Evolutionary conservation across 1,140 invertebrate species (phyloP), one percentile per base, ranked within the genome.

Genomic region (Wiebesia pumilae): DNA sequence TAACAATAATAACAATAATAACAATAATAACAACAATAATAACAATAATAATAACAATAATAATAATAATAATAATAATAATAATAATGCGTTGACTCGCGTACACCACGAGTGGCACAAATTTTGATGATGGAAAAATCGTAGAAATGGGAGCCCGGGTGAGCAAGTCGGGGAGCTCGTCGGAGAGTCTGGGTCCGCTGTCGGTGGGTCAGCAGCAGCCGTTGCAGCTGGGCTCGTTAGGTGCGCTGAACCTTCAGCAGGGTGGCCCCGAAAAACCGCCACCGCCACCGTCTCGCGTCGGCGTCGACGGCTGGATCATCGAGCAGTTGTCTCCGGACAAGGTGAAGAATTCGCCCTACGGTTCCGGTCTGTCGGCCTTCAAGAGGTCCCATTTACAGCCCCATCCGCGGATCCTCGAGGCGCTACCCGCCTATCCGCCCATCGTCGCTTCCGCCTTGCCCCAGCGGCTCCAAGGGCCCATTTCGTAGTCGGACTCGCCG

Each of bases 141-240:
- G n/a, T 88, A 93, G 93, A 94, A 43, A 88, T 85, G 1, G 88
- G 87, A 0, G 90, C 88, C 38, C 88, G 93, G 21, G 30, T 91
- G 27, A 92, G 93, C 83, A 93, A 91, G 86, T 94, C 93, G 0
- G 93, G 92, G 43, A 91, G 92, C 0, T 93, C 92, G 3, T 87
- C 86, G 81, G 86, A 87, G 38, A 82, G 81, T 1, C 65, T 47
- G 16, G 27, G 21, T 7, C 81, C 80, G 19, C 16, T 69, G 24
- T 43, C 80, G 62, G n/a, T 79, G 7, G 40, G 27, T 6, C 43
- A 54, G 43, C 43, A 73, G 27, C 77, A 85, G 38, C 84, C 77
- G 35, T 12, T 40, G 62, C 62, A 71, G 67, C 19, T 83, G n/a
- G 80, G 79, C 24, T 81, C 67, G 0, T 69, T 81, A 7, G 79